Conservation (phyloP, 2,113 vertebrate species). For the Capreolus pygargus region DNA sequence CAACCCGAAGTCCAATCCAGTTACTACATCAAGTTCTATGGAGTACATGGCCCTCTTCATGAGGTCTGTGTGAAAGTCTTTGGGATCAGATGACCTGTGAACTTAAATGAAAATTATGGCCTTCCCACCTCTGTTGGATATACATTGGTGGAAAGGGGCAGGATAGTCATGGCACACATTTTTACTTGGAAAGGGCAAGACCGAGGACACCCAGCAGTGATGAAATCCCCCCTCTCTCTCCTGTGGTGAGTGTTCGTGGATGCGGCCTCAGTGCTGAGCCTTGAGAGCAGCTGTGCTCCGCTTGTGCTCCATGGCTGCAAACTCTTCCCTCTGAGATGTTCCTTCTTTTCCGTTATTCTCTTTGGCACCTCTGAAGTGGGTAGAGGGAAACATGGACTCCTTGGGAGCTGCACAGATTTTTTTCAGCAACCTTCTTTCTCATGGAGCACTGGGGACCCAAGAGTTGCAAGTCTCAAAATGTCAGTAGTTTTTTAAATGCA, state of each 20-base stretch:
- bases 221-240: not conserved
- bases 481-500: not conserved
- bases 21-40: not conserved
- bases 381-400: not conserved
- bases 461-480: not conserved
- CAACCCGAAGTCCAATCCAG: not conserved
- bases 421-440: not conserved
- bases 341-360: not conserved
- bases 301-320: not conserved
- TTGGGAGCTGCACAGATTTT: not conserved
- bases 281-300: not conserved
- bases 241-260: not conserved
- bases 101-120: not conserved
- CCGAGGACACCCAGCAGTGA: not conserved
- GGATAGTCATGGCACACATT: not conserved
- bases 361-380: not conserved
- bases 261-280: not conserved
- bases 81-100: not conserved
- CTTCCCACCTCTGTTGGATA: not conserved
- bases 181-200: not conserved
- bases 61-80: not conserved
- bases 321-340: not conserved
- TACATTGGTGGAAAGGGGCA: not conserved
- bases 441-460: not conserved
- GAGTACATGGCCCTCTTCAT: not conserved